phyloP scores from a whole-genome alignment of 2,888 invertebrate genomes.

The Buathra laborator region DNA sequence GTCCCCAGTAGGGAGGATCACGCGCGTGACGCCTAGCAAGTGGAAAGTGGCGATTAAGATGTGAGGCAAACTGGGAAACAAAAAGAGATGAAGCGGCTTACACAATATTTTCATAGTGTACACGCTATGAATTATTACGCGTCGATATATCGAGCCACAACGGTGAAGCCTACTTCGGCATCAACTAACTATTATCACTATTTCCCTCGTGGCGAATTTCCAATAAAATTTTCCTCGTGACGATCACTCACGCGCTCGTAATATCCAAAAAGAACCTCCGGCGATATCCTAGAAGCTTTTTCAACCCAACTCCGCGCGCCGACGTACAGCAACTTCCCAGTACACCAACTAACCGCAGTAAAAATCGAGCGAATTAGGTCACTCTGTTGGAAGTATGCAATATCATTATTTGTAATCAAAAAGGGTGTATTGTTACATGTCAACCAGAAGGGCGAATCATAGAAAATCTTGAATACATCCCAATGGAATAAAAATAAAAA shows the following conservation, averaged over 20 bases:
- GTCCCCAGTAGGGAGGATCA: conserved; percentile 12
- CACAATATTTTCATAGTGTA: conserved; percentile 35
- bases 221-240: conserved; percentile 43
- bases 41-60: conserved; percentile 45
- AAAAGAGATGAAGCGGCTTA: conserved; percentile 24
- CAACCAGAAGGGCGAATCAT: too few relatives aligned
- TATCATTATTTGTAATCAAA: conserved; percentile 14
- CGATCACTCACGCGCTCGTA: conserved; percentile 7
- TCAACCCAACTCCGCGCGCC: background rate
- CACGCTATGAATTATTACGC: conserved; percentile 40
- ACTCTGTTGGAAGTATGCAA: conserved; percentile 5
- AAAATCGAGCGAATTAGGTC: conserved; percentile 9
- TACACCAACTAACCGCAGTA: background rate
- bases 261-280: conserved; percentile 3
- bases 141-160: conserved; percentile 66
- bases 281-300: conserved; percentile 15
- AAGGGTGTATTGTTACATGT: too few relatives aligned
- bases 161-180: conserved; percentile 34
- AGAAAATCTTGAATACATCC: too few relatives aligned
- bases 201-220: conserved; percentile 60
- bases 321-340: background rate
- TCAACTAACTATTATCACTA: conserved; percentile 50
- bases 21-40: conserved; percentile 40
- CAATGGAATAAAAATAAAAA: too few relatives aligned
- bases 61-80: conserved; percentile 1